phyloP scores from a whole-genome alignment of 2,113 vertebrate species.

The Coregonus clupeaformis region DNA sequence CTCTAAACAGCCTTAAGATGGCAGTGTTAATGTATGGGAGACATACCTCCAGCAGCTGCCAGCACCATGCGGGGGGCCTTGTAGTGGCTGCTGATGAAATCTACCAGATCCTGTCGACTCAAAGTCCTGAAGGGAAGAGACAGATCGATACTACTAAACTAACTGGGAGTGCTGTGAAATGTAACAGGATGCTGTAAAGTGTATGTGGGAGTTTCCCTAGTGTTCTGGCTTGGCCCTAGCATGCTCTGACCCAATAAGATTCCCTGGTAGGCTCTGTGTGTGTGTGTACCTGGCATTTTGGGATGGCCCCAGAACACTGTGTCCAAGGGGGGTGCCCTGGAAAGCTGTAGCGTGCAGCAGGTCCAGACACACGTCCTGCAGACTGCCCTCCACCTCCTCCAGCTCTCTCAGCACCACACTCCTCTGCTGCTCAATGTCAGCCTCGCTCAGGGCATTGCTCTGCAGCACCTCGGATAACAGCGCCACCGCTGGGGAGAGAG shows the following conservation, averaged over 20 bases:
- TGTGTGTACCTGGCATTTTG: slow-evolving; percentile 78
- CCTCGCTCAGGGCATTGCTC: slow-evolving; percentile 84
- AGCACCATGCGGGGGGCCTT: slow-evolving; percentile 95
- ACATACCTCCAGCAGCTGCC: slow-evolving; percentile 89
- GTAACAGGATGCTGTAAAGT: no score
- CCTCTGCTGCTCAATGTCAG: slow-evolving; percentile 88
- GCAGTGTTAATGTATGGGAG: background rate
- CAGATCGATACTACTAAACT: background rate
- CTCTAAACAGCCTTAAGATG: no score
- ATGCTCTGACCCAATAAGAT: no score
- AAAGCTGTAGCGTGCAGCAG: slow-evolving; percentile 93
- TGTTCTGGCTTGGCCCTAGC: no score
- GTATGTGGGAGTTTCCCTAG: no score
- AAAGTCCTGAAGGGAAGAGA: slow-evolving; percentile 74
- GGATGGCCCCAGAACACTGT: slow-evolving; percentile 85
- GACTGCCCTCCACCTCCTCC: slow-evolving; percentile 80
- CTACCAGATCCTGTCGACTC: slow-evolving; percentile 80
- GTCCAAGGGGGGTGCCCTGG: slow-evolving; percentile 86
- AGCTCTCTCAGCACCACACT: slow-evolving; percentile 84
- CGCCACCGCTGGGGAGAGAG: slow-evolving; percentile 79
- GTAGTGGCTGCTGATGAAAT: slow-evolving; percentile 83
- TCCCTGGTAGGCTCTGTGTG: background rate
- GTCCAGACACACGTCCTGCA: slow-evolving; percentile 86
- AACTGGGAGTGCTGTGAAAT: no score
- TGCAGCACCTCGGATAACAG: slow-evolving; percentile 90